A percentile compares a stretch with the other conserved stretches of the same genome.
Conservation (phyloP, 2,797 vertebrate species). For the Xyrichtys novacula region DNA sequence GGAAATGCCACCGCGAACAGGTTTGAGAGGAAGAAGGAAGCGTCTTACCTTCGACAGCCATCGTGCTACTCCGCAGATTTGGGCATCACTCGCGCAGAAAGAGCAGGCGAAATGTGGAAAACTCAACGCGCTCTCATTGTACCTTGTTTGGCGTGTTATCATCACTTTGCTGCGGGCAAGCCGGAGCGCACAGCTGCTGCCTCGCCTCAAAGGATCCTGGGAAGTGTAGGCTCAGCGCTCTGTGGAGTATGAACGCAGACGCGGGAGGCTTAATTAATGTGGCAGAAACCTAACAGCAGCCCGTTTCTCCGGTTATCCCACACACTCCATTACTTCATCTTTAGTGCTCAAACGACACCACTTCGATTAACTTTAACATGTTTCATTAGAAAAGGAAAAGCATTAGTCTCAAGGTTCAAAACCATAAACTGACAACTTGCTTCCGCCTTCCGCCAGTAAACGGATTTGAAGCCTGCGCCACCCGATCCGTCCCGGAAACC, state of each 20-base stretch:
- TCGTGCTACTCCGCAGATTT: constrained; percentile 71
- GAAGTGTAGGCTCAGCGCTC: constrained; percentile 74
- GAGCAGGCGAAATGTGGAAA: constrained; percentile 38
- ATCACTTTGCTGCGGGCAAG: constrained; percentile 77
- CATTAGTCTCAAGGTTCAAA: no score
- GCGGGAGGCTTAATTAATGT: constrained; percentile 1
- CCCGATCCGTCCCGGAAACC: no score
- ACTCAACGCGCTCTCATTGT: constrained; percentile 65
- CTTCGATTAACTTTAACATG: no score
- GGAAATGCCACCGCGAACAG: background rate
- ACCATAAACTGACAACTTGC: no score
- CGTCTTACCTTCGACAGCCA: constrained; percentile 87
- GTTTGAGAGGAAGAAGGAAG: background rate
- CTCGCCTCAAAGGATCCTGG: constrained; percentile 73
- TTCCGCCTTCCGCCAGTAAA: no score
- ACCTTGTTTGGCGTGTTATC: constrained; percentile 75
- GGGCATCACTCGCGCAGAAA: constrained; percentile 67
- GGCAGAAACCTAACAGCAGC: background rate
- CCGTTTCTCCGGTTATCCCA: background rate
- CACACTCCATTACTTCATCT: no score
- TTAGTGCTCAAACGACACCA: no score
- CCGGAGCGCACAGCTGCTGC: constrained; percentile 71
- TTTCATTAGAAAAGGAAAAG: no score
- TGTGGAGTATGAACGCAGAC: background rate
- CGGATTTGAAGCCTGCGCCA: no score